Evolutionary conservation across 1,140 invertebrate species (phyloP).

Genomic region (Drosophila arawakana): DNA sequence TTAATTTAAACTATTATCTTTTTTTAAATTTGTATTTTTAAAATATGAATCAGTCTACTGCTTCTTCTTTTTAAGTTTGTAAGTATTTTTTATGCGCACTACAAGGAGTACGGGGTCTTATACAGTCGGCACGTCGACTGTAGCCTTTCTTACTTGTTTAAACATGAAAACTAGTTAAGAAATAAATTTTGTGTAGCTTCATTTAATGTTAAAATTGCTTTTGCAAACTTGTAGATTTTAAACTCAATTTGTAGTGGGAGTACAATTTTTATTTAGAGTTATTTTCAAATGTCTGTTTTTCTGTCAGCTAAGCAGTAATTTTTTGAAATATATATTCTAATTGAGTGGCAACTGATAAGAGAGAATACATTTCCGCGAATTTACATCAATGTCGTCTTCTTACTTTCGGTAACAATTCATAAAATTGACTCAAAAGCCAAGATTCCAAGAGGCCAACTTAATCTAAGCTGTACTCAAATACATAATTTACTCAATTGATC

Average conservation of each 20-base stretch:
- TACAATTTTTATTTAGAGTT: conserved; percentile 24
- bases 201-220: conserved; percentile 65
- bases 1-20: no score
- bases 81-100: no score
- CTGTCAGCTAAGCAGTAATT: conserved; percentile 37
- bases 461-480: neutral
- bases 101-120: no score
- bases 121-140: no score
- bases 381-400: neutral
- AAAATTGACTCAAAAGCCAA: neutral
- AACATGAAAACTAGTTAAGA: conserved; percentile 64
- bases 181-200: conserved; percentile 57
- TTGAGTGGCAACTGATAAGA: neutral
- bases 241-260: conserved; percentile 16
- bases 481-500: neutral
- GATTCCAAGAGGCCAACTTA: neutral
- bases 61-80: no score
- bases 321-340: neutral
- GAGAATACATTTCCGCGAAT: neutral
- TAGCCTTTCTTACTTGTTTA: no score
- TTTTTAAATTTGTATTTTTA: no score
- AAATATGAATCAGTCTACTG: no score
- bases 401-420: neutral
- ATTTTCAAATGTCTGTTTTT: neutral
- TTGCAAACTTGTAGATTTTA: conserved; percentile 19